Conservation (phyloP, 1,140 invertebrate genomes). For the Rhyacophila brunnea region DNA sequence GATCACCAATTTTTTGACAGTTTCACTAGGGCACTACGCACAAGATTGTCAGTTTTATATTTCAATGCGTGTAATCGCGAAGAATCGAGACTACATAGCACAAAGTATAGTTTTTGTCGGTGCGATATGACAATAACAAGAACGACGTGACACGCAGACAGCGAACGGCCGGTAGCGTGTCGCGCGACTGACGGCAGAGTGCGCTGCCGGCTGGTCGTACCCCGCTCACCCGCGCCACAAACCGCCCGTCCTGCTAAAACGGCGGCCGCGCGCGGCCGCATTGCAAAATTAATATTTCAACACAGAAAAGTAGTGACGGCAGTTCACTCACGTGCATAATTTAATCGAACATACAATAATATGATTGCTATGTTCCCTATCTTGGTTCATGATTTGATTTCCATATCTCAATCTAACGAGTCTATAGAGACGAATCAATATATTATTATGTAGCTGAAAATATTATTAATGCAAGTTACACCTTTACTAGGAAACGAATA, state of each 20-base stretch:
- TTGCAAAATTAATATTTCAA: constrained; percentile 17
- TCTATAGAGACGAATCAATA: too few relatives aligned
- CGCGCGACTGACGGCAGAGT: constrained; percentile 23
- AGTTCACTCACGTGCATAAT: constrained; percentile 4
- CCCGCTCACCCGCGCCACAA: not conserved
- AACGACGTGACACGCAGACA: constrained; percentile 27
- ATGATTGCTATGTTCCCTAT: not conserved
- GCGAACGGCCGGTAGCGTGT: constrained; percentile 23
- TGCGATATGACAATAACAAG: constrained; percentile 28
- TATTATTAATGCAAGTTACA: too few relatives aligned
- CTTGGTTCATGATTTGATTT: too few relatives aligned
- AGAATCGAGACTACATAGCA: constrained; percentile 1
- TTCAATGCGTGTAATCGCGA: not conserved
- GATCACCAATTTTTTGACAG: constrained; percentile 18
- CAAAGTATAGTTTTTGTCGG: constrained; percentile 5
- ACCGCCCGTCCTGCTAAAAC: not conserved
- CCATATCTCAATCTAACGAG: too few relatives aligned
- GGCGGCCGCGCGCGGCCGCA: not conserved
- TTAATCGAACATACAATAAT: constrained; percentile 7
- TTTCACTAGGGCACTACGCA: constrained; percentile 20
- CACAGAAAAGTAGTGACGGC: constrained; percentile 4
- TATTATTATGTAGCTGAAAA: too few relatives aligned
- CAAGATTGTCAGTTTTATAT: not conserved
- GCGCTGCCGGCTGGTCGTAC: constrained; percentile 2
- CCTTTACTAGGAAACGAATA: too few relatives aligned